Percentiles rank a stretch among this genome's conserved stretches.
Conservation (phyloP, 2,888 invertebrate species). For the Nomada goodeniana region DNA sequence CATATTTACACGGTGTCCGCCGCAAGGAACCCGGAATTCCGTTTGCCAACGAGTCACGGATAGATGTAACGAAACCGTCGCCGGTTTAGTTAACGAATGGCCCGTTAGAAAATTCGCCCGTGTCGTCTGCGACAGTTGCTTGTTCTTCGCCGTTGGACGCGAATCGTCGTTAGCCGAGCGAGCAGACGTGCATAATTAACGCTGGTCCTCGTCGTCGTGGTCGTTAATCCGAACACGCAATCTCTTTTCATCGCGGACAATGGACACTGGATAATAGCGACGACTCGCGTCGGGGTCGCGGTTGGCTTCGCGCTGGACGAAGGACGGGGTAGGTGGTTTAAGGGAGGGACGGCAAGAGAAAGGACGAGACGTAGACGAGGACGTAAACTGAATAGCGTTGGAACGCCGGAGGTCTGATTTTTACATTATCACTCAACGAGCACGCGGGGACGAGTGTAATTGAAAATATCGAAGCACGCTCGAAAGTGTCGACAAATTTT, state of each 20-base stretch:
- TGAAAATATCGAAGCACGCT: conserved; percentile 76
- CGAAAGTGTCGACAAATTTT: conserved; percentile 75
- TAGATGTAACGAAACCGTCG: conserved; percentile 19
- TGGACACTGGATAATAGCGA: conserved; percentile 54
- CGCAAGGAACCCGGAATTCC: neutral
- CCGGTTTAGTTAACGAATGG: conserved; percentile 33
- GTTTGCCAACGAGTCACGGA: conserved; percentile 10
- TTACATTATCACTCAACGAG: conserved; percentile 56
- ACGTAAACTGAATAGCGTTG: conserved; percentile 48
- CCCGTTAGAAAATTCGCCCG: conserved; percentile 34
- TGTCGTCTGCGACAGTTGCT: conserved; percentile 1
- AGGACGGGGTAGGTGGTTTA: too few relatives aligned
- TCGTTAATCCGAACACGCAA: conserved; percentile 53
- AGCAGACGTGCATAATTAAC: conserved; percentile 54
- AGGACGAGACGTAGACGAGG: neutral
- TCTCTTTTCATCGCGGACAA: conserved; percentile 55
- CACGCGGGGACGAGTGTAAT: conserved; percentile 62
- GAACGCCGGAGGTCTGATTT: conserved; percentile 48
- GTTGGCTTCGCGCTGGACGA: neutral
- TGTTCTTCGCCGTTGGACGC: conserved; percentile 15
- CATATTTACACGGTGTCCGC: conserved; percentile 20
- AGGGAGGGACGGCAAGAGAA: neutral
- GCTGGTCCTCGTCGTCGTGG: conserved; percentile 30
- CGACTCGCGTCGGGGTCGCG: conserved; percentile 33
- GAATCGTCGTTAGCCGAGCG: conserved; percentile 41